Percentiles rank a stretch among this genome's conserved stretches.
Evolutionary conservation across 1,140 invertebrate genomes (phyloP).

Genomic region (Aplysia californica): DNA sequence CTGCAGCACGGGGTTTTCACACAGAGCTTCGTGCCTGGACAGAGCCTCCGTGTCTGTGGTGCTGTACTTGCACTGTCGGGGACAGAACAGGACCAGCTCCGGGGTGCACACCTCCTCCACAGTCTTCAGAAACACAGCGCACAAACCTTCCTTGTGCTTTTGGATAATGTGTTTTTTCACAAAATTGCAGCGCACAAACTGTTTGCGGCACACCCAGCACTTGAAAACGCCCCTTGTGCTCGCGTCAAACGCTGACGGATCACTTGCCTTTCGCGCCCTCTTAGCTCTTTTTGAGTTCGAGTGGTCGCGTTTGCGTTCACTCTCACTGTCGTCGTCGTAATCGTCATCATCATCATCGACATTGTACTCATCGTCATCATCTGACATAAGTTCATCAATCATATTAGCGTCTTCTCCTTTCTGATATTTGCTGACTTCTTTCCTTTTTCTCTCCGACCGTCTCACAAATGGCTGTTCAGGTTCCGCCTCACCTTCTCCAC

Average conservation of each 20-base stretch:
- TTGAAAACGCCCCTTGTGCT: slow-evolving; percentile 2
- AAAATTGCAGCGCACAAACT: not conserved
- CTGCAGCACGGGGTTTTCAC: too few relatives aligned
- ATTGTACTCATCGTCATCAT: slow-evolving; percentile 22
- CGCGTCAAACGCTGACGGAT: slow-evolving; percentile 8
- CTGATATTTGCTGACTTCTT: slow-evolving; percentile 1
- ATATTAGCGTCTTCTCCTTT: not conserved
- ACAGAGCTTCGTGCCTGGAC: not conserved
- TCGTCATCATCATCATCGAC: not conserved
- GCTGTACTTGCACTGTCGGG: slow-evolving; percentile 2
- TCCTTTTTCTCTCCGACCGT: slow-evolving; percentile 2
- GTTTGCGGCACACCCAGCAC: slow-evolving; percentile 23
- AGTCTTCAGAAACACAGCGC: not conserved
- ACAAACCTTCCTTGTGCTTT: slow-evolving; percentile 21
- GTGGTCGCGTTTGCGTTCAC: not conserved
- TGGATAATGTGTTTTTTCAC: slow-evolving; percentile 12
- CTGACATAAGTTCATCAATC: not conserved
- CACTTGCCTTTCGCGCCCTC: not conserved
- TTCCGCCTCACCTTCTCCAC: not conserved
- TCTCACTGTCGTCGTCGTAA: not conserved
- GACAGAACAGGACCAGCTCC: slow-evolving; percentile 18
- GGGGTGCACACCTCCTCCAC: not conserved
- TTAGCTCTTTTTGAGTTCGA: not conserved
- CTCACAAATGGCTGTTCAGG: not conserved
- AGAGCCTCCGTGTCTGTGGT: slow-evolving; percentile 5